Evolutionary conservation across 2,797 vertebrate species (phyloP).

Genomic region (Dendrocincla tyrannina): DNA sequence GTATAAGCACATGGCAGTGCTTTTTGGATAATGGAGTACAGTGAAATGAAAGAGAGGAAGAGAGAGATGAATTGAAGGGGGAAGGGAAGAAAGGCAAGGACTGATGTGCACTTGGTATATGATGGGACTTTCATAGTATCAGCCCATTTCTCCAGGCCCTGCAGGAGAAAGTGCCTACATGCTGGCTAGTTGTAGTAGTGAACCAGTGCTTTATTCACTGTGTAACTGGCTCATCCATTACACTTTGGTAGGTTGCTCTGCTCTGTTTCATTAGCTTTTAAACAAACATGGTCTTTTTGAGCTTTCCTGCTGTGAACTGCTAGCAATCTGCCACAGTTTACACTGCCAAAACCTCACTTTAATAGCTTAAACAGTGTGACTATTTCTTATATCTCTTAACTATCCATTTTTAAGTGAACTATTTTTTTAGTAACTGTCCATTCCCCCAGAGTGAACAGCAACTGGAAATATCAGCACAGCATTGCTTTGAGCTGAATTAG

Average conservation of each 20-base stretch:
- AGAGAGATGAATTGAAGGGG: too few relatives aligned
- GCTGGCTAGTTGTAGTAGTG: background rate
- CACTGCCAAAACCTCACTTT: background rate
- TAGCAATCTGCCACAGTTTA: background rate
- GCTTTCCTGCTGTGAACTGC: background rate
- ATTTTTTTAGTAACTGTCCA: background rate
- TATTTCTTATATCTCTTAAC: background rate
- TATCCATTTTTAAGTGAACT: background rate
- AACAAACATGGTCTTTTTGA: background rate
- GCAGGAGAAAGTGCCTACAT: background rate
- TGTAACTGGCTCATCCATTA: background rate
- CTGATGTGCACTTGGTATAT: too few relatives aligned
- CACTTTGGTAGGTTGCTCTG: background rate
- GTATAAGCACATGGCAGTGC: too few relatives aligned
- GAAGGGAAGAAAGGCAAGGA: too few relatives aligned
- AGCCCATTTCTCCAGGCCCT: background rate
- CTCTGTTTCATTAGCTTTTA: background rate
- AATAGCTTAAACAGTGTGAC: background rate
- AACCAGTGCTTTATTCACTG: background rate
- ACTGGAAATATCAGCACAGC: background rate
- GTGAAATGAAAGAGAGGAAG: too few relatives aligned
- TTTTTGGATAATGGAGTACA: too few relatives aligned
- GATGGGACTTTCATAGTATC: background rate
- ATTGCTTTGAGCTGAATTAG: background rate
- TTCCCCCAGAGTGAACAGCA: background rate